Evolutionary conservation across 2,113 vertebrate genomes (phyloP).

Genomic region (Fukomys damarensis): DNA sequence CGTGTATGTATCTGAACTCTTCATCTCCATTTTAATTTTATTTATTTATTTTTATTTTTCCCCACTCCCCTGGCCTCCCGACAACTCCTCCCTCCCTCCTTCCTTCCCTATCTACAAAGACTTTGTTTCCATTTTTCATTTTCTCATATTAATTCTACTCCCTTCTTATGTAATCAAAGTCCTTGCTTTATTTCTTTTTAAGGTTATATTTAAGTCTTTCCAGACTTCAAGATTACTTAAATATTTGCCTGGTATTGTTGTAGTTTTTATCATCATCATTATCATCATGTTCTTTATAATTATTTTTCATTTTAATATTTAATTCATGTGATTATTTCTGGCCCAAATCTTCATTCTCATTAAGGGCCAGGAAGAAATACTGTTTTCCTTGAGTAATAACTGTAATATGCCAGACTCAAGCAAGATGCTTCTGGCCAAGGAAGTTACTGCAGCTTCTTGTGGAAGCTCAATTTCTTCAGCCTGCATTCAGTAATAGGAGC

Average conservation of each 20-base stretch:
- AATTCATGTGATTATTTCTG: not conserved
- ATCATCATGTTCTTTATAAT: not conserved
- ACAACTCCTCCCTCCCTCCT: too few relatives aligned
- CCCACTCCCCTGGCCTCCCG: too few relatives aligned
- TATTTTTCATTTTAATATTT: conserved; percentile 31
- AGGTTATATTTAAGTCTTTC: not conserved
- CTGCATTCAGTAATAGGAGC: not conserved
- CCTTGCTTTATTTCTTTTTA: not conserved
- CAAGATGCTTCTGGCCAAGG: not conserved
- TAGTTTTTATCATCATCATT: not conserved
- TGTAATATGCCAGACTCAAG: not conserved
- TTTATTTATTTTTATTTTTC: too few relatives aligned
- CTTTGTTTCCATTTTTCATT: too few relatives aligned
- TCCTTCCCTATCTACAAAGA: too few relatives aligned
- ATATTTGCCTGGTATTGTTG: not conserved
- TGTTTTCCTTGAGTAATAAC: not conserved
- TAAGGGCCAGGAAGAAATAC: not conserved
- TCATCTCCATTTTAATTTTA: not conserved
- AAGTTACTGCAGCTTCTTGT: not conserved
- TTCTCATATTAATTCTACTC: too few relatives aligned
- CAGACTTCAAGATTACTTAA: not conserved
- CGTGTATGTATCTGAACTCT: not conserved
- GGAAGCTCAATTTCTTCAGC: not conserved
- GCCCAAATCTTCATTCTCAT: not conserved
- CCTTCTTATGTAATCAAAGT: not conserved